These are phyloP conservation scores for Agapornis roseicollis DNA, from an alignment of 2,113 vertebrate genomes.

Conservation along the genomic window DNA sequence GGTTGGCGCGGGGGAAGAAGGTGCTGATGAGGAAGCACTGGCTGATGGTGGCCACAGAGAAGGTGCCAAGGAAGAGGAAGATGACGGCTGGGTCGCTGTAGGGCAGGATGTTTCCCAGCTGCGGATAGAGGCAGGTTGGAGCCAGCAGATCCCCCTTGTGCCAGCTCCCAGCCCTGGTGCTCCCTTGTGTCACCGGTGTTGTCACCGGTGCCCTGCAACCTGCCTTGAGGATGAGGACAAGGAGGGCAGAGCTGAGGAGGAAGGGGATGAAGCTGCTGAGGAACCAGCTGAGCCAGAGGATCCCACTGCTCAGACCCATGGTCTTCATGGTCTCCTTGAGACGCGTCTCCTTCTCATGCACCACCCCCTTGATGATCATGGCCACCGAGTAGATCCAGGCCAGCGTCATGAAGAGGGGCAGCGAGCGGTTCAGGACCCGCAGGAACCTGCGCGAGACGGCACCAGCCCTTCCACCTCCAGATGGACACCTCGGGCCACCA, in stretches of 20 bases:
- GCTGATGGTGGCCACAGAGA: slow-evolving; percentile 88
- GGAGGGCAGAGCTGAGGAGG: slow-evolving; percentile 79
- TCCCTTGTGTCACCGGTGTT: rapidly evolving
- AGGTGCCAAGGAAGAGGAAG: slow-evolving; percentile 86
- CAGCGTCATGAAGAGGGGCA: slow-evolving; percentile 90
- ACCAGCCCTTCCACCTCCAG: background rate
- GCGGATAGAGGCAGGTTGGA: background rate
- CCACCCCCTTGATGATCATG: slow-evolving; percentile 90
- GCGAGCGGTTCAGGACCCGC: slow-evolving; percentile 82
- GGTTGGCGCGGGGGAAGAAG: slow-evolving; percentile 88
- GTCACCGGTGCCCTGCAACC: background rate
- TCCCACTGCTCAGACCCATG: slow-evolving; percentile 84
- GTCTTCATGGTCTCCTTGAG: slow-evolving; percentile 91
- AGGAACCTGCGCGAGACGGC: slow-evolving; percentile 77
- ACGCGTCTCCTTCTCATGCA: slow-evolving; percentile 89
- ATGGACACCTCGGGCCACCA: rapidly evolving
- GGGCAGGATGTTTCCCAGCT: slow-evolving; percentile 88
- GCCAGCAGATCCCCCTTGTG: rapidly evolving
- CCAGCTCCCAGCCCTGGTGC: rapidly evolving
- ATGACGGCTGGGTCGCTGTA: slow-evolving; percentile 83
- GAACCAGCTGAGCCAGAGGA: slow-evolving; percentile 91
- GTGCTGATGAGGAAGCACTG: slow-evolving; percentile 91
- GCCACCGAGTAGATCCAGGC: slow-evolving; percentile 94
- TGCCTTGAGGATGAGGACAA: slow-evolving; percentile 87
- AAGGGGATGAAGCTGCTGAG: slow-evolving; percentile 88